A percentile compares a stretch with the other conserved stretches of the same genome.
These are phyloP conservation scores for Malacoctenus gilli DNA, from an alignment of 2,797 vertebrate genomes.

Conservation along the genomic window DNA sequence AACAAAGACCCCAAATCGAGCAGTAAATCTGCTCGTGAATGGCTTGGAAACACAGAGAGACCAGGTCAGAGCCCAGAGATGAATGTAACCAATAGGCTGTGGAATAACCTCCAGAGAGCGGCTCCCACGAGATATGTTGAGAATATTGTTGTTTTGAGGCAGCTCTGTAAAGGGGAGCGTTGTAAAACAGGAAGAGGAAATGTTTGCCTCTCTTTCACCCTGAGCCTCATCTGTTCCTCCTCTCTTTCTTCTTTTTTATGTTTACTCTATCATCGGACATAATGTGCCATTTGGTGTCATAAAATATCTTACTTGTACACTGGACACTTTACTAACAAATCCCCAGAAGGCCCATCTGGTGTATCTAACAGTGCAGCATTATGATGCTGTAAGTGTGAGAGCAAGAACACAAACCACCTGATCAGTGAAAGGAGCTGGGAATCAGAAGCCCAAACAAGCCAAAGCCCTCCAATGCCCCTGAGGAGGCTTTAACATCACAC, in stretches of 20 bases:
- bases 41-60: too few species aligned
- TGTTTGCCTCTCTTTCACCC: neutral
- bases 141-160: too few species aligned
- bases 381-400: constrained; percentile 19
- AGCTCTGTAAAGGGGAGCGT: too few species aligned
- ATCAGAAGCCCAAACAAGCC: constrained; percentile 19
- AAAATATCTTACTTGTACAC: constrained; percentile 9
- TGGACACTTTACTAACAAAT: constrained; percentile 15
- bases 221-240: neutral
- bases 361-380: constrained; percentile 25
- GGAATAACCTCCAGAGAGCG: too few species aligned
- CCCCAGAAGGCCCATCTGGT: constrained; percentile 25
- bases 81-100: too few species aligned
- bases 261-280: neutral
- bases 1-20: too few species aligned
- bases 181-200: too few species aligned
- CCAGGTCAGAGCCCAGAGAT: too few species aligned
- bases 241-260: constrained; percentile 1
- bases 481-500: constrained; percentile 17
- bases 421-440: constrained; percentile 20
- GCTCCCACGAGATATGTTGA: too few species aligned
- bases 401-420: constrained; percentile 28
- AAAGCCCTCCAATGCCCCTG: constrained; percentile 23
- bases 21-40: too few species aligned
- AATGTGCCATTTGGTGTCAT: constrained; percentile 8